These are phyloP conservation scores for Spea hammondii DNA, from an alignment of 2,797 vertebrate species.

Conservation along the genomic window DNA sequence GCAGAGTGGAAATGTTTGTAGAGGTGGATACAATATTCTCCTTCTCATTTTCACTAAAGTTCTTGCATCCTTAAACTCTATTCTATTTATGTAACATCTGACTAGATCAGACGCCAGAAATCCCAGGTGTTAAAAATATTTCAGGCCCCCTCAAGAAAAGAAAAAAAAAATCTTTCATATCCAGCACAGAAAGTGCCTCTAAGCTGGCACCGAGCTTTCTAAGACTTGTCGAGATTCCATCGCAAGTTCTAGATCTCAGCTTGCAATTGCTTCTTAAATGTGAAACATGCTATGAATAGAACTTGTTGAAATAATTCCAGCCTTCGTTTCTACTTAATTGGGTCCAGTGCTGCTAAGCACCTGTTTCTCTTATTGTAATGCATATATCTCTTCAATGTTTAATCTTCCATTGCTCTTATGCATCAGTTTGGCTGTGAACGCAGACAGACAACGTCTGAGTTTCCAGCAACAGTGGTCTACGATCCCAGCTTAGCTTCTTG, in stretches of 20 bases:
- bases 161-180: constrained; percentile 37
- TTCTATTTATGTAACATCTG: constrained; percentile 53
- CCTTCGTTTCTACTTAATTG: constrained; percentile 31
- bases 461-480: no score
- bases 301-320: constrained; percentile 20
- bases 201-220: constrained; percentile 24
- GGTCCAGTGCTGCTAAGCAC: constrained; percentile 39
- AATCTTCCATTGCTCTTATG: no score
- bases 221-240: constrained; percentile 44
- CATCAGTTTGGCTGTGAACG: no score
- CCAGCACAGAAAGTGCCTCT: constrained; percentile 36
- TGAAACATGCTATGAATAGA: constrained; percentile 24
- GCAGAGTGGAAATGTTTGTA: constrained; percentile 50
- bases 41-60: constrained; percentile 44
- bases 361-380: constrained; percentile 2
- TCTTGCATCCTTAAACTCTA: constrained; percentile 38
- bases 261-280: constrained; percentile 28
- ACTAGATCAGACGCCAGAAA: constrained; percentile 43
- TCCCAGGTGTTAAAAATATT: constrained; percentile 51
- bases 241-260: constrained; percentile 18
- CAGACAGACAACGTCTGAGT: no score
- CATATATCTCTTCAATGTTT: no score
- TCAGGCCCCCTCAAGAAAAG: constrained; percentile 34
- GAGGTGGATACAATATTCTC: constrained; percentile 45
- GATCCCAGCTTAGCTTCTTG: no score